Percentiles rank a stretch among this genome's conserved stretches.
Conservation (phyloP, 2,888 invertebrate species). For the Automeris io region DNA sequence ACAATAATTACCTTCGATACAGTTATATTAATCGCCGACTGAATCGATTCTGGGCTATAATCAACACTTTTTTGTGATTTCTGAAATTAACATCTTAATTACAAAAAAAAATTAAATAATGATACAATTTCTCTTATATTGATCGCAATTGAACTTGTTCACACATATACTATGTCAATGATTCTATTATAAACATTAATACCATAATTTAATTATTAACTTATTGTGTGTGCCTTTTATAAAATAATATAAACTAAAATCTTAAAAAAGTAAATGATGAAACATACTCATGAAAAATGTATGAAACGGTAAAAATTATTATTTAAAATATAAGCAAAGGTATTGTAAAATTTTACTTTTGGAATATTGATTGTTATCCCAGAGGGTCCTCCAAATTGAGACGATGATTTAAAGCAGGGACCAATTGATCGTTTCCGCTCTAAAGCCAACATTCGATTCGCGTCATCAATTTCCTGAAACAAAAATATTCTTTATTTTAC, state of each 20-base stretch:
- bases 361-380: slow-evolving; percentile 49
- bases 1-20: slow-evolving; percentile 37
- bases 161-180: no score
- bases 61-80: slow-evolving; percentile 27
- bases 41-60: slow-evolving; percentile 17
- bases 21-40: slow-evolving; percentile 44
- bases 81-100: slow-evolving; percentile 38
- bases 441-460: slow-evolving; percentile 28
- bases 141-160: no score
- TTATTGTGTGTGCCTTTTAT: no score
- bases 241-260: no score
- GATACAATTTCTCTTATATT: no score
- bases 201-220: no score
- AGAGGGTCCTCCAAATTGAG: slow-evolving; percentile 37
- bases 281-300: no score
- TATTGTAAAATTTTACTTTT: slow-evolving; percentile 26
- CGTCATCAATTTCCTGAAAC: slow-evolving; percentile 25
- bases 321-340: background rate
- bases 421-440: slow-evolving; percentile 49
- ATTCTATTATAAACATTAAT: no score
- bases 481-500: no score
- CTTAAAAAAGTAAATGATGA: no score
- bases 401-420: slow-evolving; percentile 37
- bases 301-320: no score
- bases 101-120: no score